These are phyloP conservation scores for Hyperoplus lanceolatus DNA, from an alignment of 2,797 vertebrate species.

Conservation along the genomic window DNA sequence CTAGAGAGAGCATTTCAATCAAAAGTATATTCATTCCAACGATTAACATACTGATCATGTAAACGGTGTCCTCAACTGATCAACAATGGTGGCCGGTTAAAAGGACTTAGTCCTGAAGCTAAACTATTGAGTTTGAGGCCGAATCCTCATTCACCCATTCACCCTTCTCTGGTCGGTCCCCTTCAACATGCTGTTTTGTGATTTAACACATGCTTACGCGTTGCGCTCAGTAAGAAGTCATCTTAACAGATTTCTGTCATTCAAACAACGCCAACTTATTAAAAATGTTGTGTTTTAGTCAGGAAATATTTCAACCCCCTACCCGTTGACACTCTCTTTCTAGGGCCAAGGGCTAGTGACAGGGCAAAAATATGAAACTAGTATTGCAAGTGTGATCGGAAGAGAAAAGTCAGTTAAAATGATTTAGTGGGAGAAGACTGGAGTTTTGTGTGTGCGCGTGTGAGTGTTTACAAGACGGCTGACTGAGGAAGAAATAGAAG, in stretches of 20 bases:
- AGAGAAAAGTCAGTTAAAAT: neutral
- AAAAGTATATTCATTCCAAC: neutral
- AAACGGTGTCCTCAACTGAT: neutral
- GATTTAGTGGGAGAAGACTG: conserved; percentile 1
- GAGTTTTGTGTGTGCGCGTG: conserved; percentile 15
- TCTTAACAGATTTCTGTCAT: no score
- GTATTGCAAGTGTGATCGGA: neutral
- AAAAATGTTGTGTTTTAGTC: no score
- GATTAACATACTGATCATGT: neutral
- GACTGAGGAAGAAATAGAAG: conserved; percentile 20
- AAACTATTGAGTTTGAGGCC: neutral
- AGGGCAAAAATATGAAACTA: neutral
- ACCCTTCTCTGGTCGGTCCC: no score
- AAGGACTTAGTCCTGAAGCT: neutral
- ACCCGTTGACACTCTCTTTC: no score
- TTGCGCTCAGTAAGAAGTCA: no score
- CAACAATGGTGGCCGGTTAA: neutral
- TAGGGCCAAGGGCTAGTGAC: no score
- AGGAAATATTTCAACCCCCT: no score
- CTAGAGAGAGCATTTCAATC: neutral
- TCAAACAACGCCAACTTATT: no score
- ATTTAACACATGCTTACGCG: no score
- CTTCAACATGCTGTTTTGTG: no score
- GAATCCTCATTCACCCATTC: no score
- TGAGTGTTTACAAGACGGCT: conserved; percentile 23